Evolutionary conservation across 2,888 invertebrate genomes (phyloP).

Genomic region (Drosophila neotestacea): DNA sequence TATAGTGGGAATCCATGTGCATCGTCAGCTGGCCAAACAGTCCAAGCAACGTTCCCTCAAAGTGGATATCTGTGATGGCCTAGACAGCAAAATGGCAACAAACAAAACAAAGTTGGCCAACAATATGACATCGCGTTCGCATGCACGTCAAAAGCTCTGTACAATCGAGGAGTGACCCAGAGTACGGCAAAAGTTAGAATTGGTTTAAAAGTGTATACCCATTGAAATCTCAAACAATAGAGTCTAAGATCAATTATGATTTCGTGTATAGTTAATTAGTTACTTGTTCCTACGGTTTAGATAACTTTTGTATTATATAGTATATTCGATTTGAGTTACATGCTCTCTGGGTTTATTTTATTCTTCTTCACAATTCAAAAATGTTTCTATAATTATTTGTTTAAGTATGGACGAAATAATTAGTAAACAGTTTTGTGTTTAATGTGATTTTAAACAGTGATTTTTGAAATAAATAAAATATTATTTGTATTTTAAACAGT

Average conservation of each 20-base stretch:
- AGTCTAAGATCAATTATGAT: constrained; percentile 1
- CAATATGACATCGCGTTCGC: constrained; percentile 65
- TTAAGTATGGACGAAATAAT: neutral
- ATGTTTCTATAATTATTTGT: neutral
- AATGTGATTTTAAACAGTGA: constrained; percentile 57
- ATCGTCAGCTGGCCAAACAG: constrained; percentile 77
- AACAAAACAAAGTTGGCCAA: constrained; percentile 32
- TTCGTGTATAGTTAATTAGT: constrained; percentile 6
- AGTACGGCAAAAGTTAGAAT: neutral
- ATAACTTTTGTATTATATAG: constrained; percentile 17
- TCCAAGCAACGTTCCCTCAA: constrained; percentile 35
- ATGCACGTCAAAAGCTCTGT: constrained; percentile 70
- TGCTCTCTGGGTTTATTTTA: neutral
- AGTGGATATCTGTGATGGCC: constrained; percentile 40
- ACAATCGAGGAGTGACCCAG: constrained; percentile 79
- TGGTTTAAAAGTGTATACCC: neutral
- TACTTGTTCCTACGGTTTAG: constrained; percentile 39
- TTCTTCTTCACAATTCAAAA: neutral
- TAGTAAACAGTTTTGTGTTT: constrained; percentile 29
- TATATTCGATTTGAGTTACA: neutral
- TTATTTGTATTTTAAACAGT: neutral
- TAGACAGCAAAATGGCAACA: constrained; percentile 22
- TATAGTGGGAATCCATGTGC: constrained; percentile 86
- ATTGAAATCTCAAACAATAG: constrained; percentile 13
- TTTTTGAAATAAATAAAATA: constrained; percentile 44